These are phyloP conservation scores for Junonia oenone DNA, from an alignment of 2,888 invertebrate species.

Conservation along the genomic window DNA sequence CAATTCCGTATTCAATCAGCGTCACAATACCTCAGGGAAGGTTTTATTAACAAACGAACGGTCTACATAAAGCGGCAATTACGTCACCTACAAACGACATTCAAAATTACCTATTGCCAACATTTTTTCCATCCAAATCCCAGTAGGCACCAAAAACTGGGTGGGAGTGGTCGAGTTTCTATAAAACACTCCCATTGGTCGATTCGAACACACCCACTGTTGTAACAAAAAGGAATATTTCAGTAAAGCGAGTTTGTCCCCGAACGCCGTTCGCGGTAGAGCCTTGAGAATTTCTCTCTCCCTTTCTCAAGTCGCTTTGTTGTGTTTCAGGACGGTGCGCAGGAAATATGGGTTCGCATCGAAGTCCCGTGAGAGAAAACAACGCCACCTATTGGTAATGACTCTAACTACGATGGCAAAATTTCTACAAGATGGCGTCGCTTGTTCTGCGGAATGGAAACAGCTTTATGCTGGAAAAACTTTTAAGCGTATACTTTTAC, in stretches of 20 bases:
- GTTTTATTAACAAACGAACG: conserved; percentile 38
- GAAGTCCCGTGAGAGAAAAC: conserved; percentile 45
- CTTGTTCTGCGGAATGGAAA: conserved; percentile 33
- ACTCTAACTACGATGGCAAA: conserved; percentile 41
- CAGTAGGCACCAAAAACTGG: conserved; percentile 74
- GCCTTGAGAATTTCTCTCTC: conserved; percentile 75
- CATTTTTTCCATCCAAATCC: conserved; percentile 70
- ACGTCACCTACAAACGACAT: conserved; percentile 64
- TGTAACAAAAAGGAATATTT: conserved; percentile 62
- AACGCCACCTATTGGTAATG: conserved; percentile 50
- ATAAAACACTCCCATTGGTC: conserved; percentile 64
- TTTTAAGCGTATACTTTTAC: conserved; percentile 1
- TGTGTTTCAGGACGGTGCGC: conserved; percentile 68
- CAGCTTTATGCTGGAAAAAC: conserved; percentile 16
- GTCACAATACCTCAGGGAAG: conserved; percentile 34
- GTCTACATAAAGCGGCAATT: conserved; percentile 65
- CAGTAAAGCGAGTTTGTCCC: conserved; percentile 45
- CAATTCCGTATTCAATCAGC: conserved; percentile 43
- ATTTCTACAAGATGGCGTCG: conserved; percentile 61
- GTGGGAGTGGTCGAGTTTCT: conserved; percentile 59
- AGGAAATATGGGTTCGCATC: conserved; percentile 59
- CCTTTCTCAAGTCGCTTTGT: conserved; percentile 60
- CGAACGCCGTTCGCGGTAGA: conserved; percentile 45
- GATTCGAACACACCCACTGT: conserved; percentile 57
- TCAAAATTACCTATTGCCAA: conserved; percentile 73